Conservation (phyloP, 2,888 invertebrate species). For the Onthophagus sagittarius region DNA sequence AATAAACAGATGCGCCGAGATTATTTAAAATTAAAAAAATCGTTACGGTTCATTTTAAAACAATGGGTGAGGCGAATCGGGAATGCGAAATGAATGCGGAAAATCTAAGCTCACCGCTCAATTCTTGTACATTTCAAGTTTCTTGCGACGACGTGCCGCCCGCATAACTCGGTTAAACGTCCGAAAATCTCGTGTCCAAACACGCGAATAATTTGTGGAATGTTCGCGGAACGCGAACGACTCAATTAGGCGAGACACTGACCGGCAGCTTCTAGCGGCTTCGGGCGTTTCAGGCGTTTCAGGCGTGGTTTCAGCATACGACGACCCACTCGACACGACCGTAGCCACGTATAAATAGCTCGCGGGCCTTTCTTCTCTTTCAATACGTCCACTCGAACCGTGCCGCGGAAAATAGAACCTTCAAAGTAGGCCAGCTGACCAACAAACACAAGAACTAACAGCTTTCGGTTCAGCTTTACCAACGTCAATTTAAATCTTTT, state of each 20-base stretch:
- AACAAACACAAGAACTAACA: neutral
- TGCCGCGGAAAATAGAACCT: neutral
- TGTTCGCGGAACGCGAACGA: conserved; percentile 1
- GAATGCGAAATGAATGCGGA: neutral
- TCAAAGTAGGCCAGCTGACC: neutral
- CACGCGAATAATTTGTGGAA: conserved; percentile 18
- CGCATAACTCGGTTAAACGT: conserved; percentile 6
- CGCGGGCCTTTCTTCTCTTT: neutral
- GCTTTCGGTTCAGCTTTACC: neutral
- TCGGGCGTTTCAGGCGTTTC: conserved; percentile 25
- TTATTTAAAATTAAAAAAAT: neutral
- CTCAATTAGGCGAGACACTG: conserved; percentile 17
- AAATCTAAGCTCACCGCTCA: neutral
- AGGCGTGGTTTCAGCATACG: conserved; percentile 14
- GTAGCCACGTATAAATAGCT: conserved; percentile 8
- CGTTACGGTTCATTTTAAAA: neutral
- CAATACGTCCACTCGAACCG: neutral
- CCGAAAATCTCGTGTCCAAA: conserved; percentile 7
- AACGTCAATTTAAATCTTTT: no score
- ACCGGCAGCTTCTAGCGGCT: conserved; percentile 20
- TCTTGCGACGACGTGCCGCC: neutral
- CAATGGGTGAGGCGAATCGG: neutral
- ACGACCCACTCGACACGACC: conserved; percentile 9
- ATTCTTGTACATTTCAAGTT: neutral
- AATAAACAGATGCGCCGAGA: neutral